Base-by-base conservation (phyloP, 2,113 vertebrate species). In the Elanus axillaris region DNA sequence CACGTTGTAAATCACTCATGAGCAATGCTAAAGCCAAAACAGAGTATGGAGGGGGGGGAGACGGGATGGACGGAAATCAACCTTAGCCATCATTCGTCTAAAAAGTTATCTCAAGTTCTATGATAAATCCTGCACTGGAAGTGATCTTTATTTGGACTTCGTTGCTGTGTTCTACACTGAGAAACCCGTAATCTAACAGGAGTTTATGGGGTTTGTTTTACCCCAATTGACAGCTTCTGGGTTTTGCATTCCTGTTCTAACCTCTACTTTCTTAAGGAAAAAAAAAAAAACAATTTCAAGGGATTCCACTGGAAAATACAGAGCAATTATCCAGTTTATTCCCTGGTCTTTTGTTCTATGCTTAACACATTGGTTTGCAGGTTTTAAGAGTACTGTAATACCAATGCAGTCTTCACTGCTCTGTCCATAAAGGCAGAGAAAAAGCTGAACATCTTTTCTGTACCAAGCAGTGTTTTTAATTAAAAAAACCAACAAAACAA, bases 1-100 rank as follows among this genome's bases (percentile, higher is more conserved):
- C 36, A 52, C 43, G 17, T 7, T 69, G 45, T 95, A 94, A 95
- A 96, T 95, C 83, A 80, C 60, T 91, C 77, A 66, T 23, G 66
- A 95, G 5, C 38, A 62, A 69, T 63, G 22, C 38, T 62, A 60
- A 74, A 83, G 47, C 67, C 47, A 79, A 95, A 92, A 34, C 7
- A 74, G 32, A 82, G 7, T 36, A 63, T 56, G 2, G 4, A 20
- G 40, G 43, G 14, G 20, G 23, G 32, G 16, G 52, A 10, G 23
- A 25, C 23, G 13, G 27, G 27, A 17, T 15, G 27, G 52, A 26
- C 1, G 52, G 52, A 18, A 55, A 55, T 36, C 29, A 90, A 7
- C 19, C 11, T 58, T 72, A 90, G 6, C 8, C 55, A 77, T 88
- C 67, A 58, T 21, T 76, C 66, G 52, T 69, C 40, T 88, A 38